Percentiles rank a stretch among this genome's conserved stretches.
phyloP scores from a whole-genome alignment of 2,797 vertebrate genomes.

The Myotis vivesi region DNA sequence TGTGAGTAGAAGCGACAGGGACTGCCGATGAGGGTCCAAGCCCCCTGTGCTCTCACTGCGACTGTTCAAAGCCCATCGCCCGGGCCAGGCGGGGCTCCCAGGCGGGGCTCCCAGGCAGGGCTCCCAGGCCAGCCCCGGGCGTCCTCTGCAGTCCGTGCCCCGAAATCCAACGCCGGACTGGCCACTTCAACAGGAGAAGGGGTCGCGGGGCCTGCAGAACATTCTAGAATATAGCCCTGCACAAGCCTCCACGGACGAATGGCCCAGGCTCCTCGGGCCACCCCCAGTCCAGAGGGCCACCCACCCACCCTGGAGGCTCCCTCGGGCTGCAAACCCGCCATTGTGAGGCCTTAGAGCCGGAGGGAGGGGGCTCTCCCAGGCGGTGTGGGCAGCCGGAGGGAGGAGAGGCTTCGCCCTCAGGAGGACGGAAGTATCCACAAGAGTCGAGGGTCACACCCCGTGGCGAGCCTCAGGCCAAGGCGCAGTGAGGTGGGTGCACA shows the following conservation, averaged over 20 bases:
- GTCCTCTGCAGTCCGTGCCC: background rate
- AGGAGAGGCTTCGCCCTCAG: background rate
- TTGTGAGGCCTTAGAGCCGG: no score
- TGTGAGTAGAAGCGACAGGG: background rate
- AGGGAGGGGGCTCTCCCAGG: no score
- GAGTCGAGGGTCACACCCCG: rapidly evolving
- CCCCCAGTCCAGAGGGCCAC: no score
- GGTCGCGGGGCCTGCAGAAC: background rate
- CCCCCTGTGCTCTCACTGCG: no score
- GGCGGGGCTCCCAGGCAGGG: no score
- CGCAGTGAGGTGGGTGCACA: no score
- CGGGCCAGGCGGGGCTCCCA: no score
- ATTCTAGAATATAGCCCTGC: rapidly evolving
- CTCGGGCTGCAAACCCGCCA: no score
- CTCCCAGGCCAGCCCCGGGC: background rate
- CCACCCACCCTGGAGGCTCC: no score
- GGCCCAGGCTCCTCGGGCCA: no score
- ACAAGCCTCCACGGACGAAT: rapidly evolving
- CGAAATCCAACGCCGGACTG: background rate
- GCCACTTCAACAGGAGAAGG: background rate
- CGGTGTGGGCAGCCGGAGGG: background rate
- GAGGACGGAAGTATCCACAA: background rate
- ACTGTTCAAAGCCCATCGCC: background rate
- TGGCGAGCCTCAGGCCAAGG: no score
- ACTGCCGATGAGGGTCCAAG: background rate